phyloP scores from a whole-genome alignment of 2,888 invertebrate species.

The Nomada fucata region DNA sequence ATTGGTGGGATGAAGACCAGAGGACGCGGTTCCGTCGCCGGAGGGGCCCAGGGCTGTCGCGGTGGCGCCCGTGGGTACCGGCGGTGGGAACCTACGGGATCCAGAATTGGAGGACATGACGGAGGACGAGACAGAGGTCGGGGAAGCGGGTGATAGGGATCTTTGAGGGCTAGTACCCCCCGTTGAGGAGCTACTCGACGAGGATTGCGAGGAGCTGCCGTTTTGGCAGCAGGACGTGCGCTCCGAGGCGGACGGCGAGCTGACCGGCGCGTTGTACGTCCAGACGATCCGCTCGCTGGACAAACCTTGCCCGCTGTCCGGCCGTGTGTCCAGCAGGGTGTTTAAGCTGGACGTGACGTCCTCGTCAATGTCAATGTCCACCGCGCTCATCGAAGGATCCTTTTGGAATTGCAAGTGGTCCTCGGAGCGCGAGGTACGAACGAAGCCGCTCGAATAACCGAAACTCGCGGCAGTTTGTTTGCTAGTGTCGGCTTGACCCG shows the following conservation, averaged over 20 bases:
- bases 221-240: slow-evolving; percentile 86
- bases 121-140: slow-evolving; percentile 94
- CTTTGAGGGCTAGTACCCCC: slow-evolving; percentile 84
- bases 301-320: slow-evolving; percentile 86
- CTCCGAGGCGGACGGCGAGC: slow-evolving; percentile 86
- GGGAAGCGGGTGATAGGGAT: slow-evolving; percentile 91
- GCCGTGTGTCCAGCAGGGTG: slow-evolving; percentile 93
- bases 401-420: slow-evolving; percentile 95
- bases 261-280: slow-evolving; percentile 96
- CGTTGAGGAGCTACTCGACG: slow-evolving; percentile 79
- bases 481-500: slow-evolving; percentile 64
- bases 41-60: slow-evolving; percentile 70
- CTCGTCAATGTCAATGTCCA: slow-evolving; percentile 96
- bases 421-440: slow-evolving; percentile 95
- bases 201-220: slow-evolving; percentile 83
- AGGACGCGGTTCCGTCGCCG: slow-evolving; percentile 64
- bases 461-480: slow-evolving; percentile 73
- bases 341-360: slow-evolving; percentile 97
- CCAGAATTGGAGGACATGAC: slow-evolving; percentile 92
- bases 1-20: slow-evolving; percentile 82
- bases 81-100: slow-evolving; percentile 87
- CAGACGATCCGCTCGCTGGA: slow-evolving; percentile 91
- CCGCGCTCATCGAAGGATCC: slow-evolving; percentile 92
- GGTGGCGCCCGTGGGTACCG: slow-evolving; percentile 64
- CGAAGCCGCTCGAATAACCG: slow-evolving; percentile 86